phyloP scores from a whole-genome alignment of 1,140 invertebrate genomes.

The Tetraneura akinire region DNA sequence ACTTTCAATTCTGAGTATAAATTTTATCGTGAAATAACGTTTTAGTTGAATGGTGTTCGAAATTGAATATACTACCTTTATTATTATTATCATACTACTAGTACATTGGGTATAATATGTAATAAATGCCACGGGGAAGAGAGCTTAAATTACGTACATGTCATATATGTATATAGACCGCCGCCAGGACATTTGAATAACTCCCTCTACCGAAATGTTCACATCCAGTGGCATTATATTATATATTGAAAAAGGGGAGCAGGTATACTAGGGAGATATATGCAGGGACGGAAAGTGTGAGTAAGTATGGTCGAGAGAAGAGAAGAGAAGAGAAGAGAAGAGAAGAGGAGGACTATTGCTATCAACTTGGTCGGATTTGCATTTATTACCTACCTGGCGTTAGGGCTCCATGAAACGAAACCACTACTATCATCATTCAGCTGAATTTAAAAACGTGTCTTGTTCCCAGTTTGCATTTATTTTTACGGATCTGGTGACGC shows the following conservation, averaged over 20 bases:
- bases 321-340: neutral
- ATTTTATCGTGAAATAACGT: slow-evolving; percentile 12
- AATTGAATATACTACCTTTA: slow-evolving; percentile 26
- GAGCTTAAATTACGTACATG: slow-evolving; percentile 43
- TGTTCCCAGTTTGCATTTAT: slow-evolving; percentile 44
- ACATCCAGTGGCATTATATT: slow-evolving; percentile 11
- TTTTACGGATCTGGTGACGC: slow-evolving; percentile 31
- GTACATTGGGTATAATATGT: neutral
- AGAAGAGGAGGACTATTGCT: slow-evolving; percentile 4
- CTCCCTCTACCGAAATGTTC: slow-evolving; percentile 35
- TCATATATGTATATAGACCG: neutral
- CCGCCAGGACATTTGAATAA: slow-evolving; percentile 39
- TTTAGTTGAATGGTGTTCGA: slow-evolving; percentile 23
- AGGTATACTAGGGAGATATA: neutral
- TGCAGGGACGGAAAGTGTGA: neutral
- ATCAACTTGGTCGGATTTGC: slow-evolving; percentile 48
- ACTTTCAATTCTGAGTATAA: neutral
- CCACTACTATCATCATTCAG: slow-evolving; percentile 11
- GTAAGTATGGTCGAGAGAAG: neutral
- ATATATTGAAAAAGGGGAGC: slow-evolving; percentile 49
- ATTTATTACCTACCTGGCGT: slow-evolving; percentile 44
- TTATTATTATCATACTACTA: neutral
- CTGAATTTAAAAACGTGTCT: slow-evolving; percentile 43
- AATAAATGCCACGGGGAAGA: neutral
- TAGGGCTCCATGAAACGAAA: neutral